Conservation (phyloP, 2,797 vertebrate species). For the Semotilus atromaculatus region DNA sequence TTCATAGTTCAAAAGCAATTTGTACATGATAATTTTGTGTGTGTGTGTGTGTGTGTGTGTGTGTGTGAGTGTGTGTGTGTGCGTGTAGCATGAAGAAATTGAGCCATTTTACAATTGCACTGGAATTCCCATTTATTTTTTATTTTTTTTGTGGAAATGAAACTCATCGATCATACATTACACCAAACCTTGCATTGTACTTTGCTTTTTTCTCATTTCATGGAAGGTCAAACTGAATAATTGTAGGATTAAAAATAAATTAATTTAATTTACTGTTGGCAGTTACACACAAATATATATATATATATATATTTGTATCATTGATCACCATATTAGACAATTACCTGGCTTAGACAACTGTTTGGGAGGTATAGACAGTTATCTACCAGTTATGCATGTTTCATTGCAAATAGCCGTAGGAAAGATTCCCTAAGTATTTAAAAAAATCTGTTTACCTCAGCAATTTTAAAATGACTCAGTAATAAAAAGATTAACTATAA, state of each 20-base stretch:
- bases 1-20: background rate
- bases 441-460: background rate
- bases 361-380: no score
- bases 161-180: background rate
- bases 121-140: no score
- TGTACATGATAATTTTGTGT: background rate
- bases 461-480: background rate
- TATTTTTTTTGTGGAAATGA: background rate
- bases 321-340: background rate
- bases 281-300: no score
- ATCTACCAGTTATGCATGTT: no score
- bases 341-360: background rate
- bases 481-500: background rate
- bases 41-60: no score
- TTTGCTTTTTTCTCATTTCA: background rate
- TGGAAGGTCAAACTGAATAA: slow-evolving; percentile 17
- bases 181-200: background rate
- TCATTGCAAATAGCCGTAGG: background rate
- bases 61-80: no score
- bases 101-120: background rate
- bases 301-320: background rate
- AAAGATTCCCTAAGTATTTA: background rate
- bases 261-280: background rate
- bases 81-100: no score
- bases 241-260: background rate